Conservation (phyloP, 2,888 invertebrate genomes). For the Scelioninae gen. 1 region DNA sequence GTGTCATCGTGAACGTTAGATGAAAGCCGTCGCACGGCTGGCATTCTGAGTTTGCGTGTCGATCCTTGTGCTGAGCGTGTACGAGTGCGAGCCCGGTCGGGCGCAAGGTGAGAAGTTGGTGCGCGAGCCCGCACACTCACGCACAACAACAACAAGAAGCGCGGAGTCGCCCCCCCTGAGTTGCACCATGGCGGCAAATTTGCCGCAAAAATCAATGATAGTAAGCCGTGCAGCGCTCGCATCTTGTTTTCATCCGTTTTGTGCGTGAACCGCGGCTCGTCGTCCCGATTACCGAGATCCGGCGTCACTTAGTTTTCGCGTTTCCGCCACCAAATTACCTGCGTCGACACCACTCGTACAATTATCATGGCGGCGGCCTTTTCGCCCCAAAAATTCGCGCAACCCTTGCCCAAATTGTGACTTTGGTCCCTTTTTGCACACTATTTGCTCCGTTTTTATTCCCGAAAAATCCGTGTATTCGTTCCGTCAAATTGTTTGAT, state of each 20-base stretch:
- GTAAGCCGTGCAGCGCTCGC: conserved; percentile 40
- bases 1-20: conserved; percentile 66
- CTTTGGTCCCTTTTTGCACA: too few species aligned
- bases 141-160: conserved; percentile 19
- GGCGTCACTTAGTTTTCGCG: conserved; percentile 10
- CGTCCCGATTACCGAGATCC: neutral
- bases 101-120: conserved; percentile 16
- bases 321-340: conserved; percentile 15
- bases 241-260: conserved; percentile 15
- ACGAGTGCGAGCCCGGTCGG: neutral
- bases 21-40: conserved; percentile 36
- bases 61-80: conserved; percentile 16
- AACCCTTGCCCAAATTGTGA: neutral
- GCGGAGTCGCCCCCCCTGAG: conserved; percentile 36
- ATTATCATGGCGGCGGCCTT: conserved; percentile 78
- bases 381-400: conserved; percentile 1
- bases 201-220: conserved; percentile 64
- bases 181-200: conserved; percentile 67
- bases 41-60: conserved; percentile 17
- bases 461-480: neutral
- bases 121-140: too few species aligned
- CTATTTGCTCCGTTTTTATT: neutral
- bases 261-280: neutral
- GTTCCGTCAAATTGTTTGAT: too few species aligned
- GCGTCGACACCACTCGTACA: conserved; percentile 37